Evolutionary conservation across 2,113 vertebrate species (phyloP).

Genomic region (Halichoerus grypus): DNA sequence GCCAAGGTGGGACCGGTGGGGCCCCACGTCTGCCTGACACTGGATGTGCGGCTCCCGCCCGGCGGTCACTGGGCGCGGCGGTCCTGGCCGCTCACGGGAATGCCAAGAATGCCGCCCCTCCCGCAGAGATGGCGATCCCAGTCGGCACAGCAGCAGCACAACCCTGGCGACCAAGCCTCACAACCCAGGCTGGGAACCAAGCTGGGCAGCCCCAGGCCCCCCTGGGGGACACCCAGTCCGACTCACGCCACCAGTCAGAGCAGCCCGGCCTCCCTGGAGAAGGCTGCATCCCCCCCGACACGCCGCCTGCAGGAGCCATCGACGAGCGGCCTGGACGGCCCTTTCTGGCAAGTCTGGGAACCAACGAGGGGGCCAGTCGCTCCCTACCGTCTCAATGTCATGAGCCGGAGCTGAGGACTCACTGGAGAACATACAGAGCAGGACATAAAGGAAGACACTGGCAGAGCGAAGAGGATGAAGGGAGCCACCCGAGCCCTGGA

Average conservation of each 20-base stretch:
- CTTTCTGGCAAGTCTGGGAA: neutral
- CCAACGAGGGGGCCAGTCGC: neutral
- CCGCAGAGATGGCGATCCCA: neutral
- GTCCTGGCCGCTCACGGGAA: neutral
- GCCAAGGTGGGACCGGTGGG: neutral
- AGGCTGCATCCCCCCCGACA: neutral
- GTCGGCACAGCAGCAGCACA: neutral
- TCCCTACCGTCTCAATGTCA: neutral
- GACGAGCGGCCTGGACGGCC: neutral
- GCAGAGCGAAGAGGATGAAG: neutral
- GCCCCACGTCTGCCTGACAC: neutral
- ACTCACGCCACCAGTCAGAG: neutral
- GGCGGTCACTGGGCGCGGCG: neutral
- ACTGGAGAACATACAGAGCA: neutral
- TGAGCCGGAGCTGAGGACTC: neutral
- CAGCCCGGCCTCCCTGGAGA: neutral
- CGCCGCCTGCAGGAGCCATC: fast-evolving
- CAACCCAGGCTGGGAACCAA: neutral
- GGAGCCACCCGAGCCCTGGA: neutral
- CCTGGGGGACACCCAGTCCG: neutral
- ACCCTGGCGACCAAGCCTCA: neutral
- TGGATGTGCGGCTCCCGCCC: neutral
- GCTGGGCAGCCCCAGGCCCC: neutral
- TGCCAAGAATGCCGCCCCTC: neutral
- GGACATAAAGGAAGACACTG: neutral